Evolutionary conservation across 2,113 vertebrate genomes (phyloP).

Genomic region (Tautogolabrus adspersus): DNA sequence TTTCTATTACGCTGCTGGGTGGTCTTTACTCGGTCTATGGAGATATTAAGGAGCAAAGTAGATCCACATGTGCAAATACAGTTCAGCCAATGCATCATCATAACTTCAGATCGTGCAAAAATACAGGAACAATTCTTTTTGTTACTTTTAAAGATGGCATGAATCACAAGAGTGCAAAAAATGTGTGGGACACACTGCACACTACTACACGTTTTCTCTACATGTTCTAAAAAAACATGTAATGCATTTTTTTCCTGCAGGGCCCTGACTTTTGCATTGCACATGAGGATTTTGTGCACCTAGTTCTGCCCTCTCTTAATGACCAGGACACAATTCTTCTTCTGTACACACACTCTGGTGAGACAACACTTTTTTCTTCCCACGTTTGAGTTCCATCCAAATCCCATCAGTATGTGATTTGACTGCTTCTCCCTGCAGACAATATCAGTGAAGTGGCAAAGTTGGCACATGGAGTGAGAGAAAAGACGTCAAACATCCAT

Average conservation of each 20-base stretch:
- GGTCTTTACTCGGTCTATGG: neutral
- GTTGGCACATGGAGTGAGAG: slow-evolving; percentile 74
- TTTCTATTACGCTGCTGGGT: neutral
- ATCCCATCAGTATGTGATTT: neutral
- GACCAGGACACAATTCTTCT: slow-evolving; percentile 84
- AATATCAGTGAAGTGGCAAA: slow-evolving; percentile 75
- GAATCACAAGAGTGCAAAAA: too few species aligned
- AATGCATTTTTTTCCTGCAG: slow-evolving; percentile 47
- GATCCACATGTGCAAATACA: too few species aligned
- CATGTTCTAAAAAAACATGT: too few species aligned
- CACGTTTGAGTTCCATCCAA: neutral
- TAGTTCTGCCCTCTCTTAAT: slow-evolving; percentile 75
- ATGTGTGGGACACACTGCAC: too few species aligned
- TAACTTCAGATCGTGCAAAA: too few species aligned
- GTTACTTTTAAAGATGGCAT: too few species aligned
- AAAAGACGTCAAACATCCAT: slow-evolving; percentile 78
- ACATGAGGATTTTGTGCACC: slow-evolving; percentile 82
- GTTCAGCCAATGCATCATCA: too few species aligned
- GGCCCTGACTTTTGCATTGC: slow-evolving; percentile 80
- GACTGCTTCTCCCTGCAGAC: slow-evolving; percentile 66
- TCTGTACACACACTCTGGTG: slow-evolving; percentile 83
- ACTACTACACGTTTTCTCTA: too few species aligned
- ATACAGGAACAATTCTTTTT: too few species aligned
- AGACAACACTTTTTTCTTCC: slow-evolving; percentile 8
- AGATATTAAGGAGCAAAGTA: too few species aligned